A percentile compares a stretch with the other conserved stretches of the same genome.
phyloP scores from a whole-genome alignment of 1,140 invertebrate genomes.

The Bombus impatiens region DNA sequence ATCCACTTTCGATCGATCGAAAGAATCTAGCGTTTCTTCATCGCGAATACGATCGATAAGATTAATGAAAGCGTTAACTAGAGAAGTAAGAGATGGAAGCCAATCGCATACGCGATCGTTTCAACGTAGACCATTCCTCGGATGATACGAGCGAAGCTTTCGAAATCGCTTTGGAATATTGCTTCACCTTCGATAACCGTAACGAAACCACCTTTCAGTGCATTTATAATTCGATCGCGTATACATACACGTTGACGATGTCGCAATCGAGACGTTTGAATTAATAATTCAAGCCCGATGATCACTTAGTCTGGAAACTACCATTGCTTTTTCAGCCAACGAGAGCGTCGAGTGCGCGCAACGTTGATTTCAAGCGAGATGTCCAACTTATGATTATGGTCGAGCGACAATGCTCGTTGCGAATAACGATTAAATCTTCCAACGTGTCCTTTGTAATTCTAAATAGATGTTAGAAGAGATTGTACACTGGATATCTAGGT shows the following conservation, averaged over 20 bases:
- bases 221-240: background rate
- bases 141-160: slow-evolving; percentile 11
- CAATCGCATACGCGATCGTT: background rate
- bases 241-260: background rate
- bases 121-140: background rate
- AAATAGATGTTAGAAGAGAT: background rate
- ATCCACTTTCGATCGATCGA: background rate
- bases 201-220: background rate
- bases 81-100: background rate
- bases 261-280: slow-evolving; percentile 6
- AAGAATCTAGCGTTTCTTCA: background rate
- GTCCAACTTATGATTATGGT: background rate
- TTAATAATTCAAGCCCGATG: background rate
- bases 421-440: background rate
- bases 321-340: background rate
- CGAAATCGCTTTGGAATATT: slow-evolving; percentile 31
- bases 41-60: background rate
- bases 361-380: background rate
- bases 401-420: background rate
- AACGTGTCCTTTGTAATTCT: too few species aligned
- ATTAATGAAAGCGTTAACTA: background rate
- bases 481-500: background rate
- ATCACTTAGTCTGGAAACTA: background rate
- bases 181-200: slow-evolving; percentile 50
- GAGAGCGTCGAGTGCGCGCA: background rate